Evolutionary conservation across 2,888 invertebrate genomes (phyloP).

Genomic region (Cephus runcator): DNA sequence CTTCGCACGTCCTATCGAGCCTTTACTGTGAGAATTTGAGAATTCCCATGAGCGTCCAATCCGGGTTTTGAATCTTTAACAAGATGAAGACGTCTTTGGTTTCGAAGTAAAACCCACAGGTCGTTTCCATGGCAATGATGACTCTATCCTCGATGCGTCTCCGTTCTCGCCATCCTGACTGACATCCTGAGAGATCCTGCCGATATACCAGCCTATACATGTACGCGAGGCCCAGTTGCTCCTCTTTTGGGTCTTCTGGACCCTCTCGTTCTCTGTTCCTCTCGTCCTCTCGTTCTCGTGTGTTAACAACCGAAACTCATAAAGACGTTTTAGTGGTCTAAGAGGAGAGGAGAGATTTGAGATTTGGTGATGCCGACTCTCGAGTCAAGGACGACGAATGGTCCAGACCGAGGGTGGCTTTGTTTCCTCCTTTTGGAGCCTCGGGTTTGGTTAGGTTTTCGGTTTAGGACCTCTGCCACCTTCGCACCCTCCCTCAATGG

Average conservation of each 20-base stretch:
- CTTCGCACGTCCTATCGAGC: too few species aligned
- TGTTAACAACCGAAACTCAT: slow-evolving; percentile 64
- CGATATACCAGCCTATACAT: neutral
- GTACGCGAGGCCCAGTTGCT: too few species aligned
- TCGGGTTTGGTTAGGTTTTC: neutral
- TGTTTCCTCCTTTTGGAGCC: slow-evolving; percentile 14
- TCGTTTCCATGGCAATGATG: slow-evolving; percentile 48
- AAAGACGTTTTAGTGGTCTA: slow-evolving; percentile 61
- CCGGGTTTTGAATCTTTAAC: slow-evolving; percentile 22
- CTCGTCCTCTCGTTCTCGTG: slow-evolving; percentile 30
- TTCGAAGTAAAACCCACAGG: slow-evolving; percentile 25
- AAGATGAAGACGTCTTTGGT: slow-evolving; percentile 19
- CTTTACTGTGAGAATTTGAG: neutral
- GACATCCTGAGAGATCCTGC: slow-evolving; percentile 42
- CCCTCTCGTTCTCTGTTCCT: neutral
- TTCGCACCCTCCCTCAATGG: slow-evolving; percentile 13
- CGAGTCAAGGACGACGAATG: slow-evolving; percentile 17
- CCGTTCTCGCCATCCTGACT: slow-evolving; percentile 37
- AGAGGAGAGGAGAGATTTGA: slow-evolving; percentile 29
- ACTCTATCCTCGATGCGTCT: slow-evolving; percentile 39
- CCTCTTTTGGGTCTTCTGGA: neutral
- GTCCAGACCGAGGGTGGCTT: neutral
- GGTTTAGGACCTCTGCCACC: neutral
- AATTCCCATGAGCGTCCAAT: slow-evolving; percentile 12
- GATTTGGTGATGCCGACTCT: slow-evolving; percentile 15